Evolutionary conservation across 2,888 invertebrate species (phyloP).

Genomic region (Uropetala carovei): DNA sequence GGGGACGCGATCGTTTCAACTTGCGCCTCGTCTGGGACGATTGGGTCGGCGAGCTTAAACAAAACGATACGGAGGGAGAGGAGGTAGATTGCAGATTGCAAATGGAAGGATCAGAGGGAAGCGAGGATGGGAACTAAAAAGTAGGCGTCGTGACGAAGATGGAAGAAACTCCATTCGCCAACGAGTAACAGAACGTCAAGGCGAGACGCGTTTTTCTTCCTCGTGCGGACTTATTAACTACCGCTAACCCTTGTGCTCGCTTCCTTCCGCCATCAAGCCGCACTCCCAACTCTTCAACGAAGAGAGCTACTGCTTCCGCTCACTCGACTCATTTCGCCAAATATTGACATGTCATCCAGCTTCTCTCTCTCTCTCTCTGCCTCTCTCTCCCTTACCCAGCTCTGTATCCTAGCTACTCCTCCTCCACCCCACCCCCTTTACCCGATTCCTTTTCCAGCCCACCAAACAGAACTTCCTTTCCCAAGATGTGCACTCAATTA

Average conservation of each 20-base stretch:
- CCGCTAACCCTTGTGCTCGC: slow-evolving; percentile 8
- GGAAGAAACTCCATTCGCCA: no score
- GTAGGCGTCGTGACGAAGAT: no score
- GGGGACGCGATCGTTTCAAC: not conserved
- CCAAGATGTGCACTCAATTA: slow-evolving; percentile 36
- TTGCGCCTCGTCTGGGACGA: not conserved
- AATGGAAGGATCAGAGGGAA: no score
- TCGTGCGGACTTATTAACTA: not conserved
- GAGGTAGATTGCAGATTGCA: no score
- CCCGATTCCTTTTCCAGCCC: not conserved
- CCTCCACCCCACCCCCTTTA: not conserved
- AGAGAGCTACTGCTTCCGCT: not conserved
- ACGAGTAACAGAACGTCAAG: no score
- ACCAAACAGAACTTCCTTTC: not conserved
- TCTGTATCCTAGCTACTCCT: slow-evolving; percentile 8
- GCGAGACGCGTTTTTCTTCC: no score
- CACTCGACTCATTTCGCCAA: slow-evolving; percentile 45
- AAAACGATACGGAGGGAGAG: no score
- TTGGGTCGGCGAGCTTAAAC: no score
- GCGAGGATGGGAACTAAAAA: no score
- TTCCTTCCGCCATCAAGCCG: not conserved
- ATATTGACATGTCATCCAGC: slow-evolving; percentile 53
- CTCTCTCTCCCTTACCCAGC: slow-evolving; percentile 39
- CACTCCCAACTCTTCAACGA: not conserved
- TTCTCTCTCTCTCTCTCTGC: slow-evolving; percentile 48